Evolutionary conservation across 2,797 vertebrate species (phyloP).

Genomic region (Remorina albescens): DNA sequence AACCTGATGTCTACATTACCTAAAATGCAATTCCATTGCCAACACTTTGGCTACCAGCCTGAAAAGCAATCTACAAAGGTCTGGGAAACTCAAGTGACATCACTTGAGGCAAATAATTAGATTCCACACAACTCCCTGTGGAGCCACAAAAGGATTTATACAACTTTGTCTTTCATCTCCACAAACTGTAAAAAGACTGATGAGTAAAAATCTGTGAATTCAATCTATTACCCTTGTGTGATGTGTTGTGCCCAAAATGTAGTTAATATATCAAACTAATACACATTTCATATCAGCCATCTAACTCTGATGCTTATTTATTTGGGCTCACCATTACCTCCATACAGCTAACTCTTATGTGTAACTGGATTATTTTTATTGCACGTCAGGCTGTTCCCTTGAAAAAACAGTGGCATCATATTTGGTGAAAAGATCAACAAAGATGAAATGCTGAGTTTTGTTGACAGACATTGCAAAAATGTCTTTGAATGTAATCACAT

Average conservation of each 20-base stretch:
- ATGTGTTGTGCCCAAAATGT: background rate
- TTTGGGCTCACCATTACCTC: background rate
- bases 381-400: background rate
- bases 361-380: constrained; percentile 5
- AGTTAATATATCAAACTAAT: background rate
- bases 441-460: constrained; percentile 14
- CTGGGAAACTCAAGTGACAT: background rate
- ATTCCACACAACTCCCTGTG: background rate
- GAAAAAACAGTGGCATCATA: constrained; percentile 4
- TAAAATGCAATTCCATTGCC: background rate
- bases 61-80: background rate
- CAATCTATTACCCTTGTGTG: background rate
- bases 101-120: constrained; percentile 5
- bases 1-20: background rate
- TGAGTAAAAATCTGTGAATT: background rate
- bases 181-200: background rate
- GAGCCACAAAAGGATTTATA: background rate
- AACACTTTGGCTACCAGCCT: background rate
- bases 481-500: constrained; percentile 29
- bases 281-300: constrained; percentile 12
- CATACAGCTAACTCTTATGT: background rate
- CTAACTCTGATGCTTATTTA: background rate
- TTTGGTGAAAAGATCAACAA: constrained; percentile 17
- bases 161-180: background rate
- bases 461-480: constrained; percentile 21